These are phyloP conservation scores for Sminthurides aquaticus DNA, from an alignment of 2,888 invertebrate species.

Conservation along the genomic window DNA sequence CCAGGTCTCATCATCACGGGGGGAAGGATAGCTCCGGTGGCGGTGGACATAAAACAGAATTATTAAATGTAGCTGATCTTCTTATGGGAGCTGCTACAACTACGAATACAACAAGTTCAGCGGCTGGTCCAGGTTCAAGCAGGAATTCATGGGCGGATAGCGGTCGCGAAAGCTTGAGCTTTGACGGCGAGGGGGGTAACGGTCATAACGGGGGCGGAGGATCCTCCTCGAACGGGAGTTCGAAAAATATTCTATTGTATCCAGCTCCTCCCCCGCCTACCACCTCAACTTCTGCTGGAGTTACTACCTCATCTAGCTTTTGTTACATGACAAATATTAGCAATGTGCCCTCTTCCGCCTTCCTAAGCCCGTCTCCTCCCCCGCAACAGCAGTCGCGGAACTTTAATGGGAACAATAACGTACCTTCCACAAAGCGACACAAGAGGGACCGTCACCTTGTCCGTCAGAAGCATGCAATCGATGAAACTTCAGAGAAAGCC, in stretches of 20 bases:
- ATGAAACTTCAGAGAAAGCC: slow-evolving; percentile 24
- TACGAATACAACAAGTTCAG: slow-evolving; percentile 20
- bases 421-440: not conserved
- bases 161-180: slow-evolving; percentile 41
- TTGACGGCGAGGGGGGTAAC: slow-evolving; percentile 42
- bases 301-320: not conserved
- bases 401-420: not conserved
- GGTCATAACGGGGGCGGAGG: slow-evolving; percentile 19
- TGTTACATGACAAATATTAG: not conserved
- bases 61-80: slow-evolving; percentile 39
- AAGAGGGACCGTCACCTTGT: slow-evolving; percentile 29
- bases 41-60: too few relatives aligned
- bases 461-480: slow-evolving; percentile 40
- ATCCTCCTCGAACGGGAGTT: slow-evolving; percentile 30
- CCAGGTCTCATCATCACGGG: slow-evolving; percentile 21
- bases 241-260: slow-evolving; percentile 35
- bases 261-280: slow-evolving; percentile 36
- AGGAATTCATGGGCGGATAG: slow-evolving; percentile 41
- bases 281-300: not conserved
- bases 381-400: too few relatives aligned
- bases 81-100: slow-evolving; percentile 29
- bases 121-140: slow-evolving; percentile 33
- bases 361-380: not conserved
- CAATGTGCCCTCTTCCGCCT: too few relatives aligned
- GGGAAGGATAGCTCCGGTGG: slow-evolving; percentile 23